phyloP scores from a whole-genome alignment of 2,797 vertebrate genomes.

The Rhinichthys osculus region DNA sequence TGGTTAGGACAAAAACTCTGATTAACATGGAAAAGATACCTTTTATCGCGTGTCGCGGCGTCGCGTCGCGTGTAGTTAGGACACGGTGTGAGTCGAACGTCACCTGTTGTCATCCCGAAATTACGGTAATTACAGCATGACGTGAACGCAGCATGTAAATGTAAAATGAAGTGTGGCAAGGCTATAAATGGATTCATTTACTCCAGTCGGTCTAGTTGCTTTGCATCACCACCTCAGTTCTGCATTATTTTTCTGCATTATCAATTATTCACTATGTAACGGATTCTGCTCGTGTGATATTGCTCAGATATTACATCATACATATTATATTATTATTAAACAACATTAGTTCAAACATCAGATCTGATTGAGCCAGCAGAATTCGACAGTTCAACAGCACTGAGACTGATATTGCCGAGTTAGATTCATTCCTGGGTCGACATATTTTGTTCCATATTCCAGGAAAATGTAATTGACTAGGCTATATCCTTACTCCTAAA shows the following conservation, averaged over 20 bases:
- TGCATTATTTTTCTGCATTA: background rate
- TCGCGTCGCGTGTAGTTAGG: no score
- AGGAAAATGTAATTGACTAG: no score
- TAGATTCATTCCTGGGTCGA: no score
- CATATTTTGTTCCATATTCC: background rate
- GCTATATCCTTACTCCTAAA: no score
- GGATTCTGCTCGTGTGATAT: background rate
- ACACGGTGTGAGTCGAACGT: background rate
- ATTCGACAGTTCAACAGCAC: background rate
- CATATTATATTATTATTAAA: background rate
- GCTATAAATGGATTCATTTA: background rate
- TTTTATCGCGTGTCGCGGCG: no score
- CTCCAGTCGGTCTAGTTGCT: no score
- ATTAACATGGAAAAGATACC: no score
- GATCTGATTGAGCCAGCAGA: background rate
- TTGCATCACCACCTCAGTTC: background rate
- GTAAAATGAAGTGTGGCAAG: background rate
- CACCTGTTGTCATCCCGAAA: background rate
- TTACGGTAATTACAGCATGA: background rate
- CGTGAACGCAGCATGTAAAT: background rate
- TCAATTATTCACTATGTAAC: background rate
- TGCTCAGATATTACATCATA: background rate
- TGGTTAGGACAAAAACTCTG: no score
- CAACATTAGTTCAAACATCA: background rate
- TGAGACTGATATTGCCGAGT: no score